These are phyloP conservation scores for Daubentonia madagascariensis DNA, from an alignment of 2,113 vertebrate genomes.

Conservation along the genomic window DNA sequence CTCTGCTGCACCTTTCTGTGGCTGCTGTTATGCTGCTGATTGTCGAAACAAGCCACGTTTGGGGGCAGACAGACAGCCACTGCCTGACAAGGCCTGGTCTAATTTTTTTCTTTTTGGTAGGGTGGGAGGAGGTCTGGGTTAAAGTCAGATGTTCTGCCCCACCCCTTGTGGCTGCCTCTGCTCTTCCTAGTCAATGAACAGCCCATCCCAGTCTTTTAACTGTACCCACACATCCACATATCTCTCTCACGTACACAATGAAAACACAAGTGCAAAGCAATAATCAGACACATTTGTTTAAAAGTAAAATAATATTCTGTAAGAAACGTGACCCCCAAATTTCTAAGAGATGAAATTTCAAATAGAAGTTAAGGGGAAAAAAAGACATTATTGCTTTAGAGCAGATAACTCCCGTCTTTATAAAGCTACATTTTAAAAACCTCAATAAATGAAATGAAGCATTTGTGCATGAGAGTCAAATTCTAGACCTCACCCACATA, in stretches of 20 bases:
- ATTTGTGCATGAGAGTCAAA: neutral
- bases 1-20: neutral
- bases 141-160: neutral
- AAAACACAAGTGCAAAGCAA: conserved; percentile 9
- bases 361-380: neutral
- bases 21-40: neutral
- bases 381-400: neutral
- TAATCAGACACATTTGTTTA: conserved; percentile 10
- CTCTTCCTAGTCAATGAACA: neutral
- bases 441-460: neutral
- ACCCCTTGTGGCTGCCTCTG: neutral
- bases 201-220: neutral
- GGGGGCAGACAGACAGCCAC: neutral
- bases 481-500: neutral
- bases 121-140: neutral
- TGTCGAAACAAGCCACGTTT: neutral
- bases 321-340: neutral
- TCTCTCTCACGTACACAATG: neutral
- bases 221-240: neutral
- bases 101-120: neutral
- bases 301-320: neutral
- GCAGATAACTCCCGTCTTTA: neutral
- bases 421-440: neutral
- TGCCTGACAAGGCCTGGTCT: neutral
- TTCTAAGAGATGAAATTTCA: conserved; percentile 34